These are phyloP conservation scores for Microtus oregoni DNA, from an alignment of 2,113 vertebrate species.

Conservation along the genomic window DNA sequence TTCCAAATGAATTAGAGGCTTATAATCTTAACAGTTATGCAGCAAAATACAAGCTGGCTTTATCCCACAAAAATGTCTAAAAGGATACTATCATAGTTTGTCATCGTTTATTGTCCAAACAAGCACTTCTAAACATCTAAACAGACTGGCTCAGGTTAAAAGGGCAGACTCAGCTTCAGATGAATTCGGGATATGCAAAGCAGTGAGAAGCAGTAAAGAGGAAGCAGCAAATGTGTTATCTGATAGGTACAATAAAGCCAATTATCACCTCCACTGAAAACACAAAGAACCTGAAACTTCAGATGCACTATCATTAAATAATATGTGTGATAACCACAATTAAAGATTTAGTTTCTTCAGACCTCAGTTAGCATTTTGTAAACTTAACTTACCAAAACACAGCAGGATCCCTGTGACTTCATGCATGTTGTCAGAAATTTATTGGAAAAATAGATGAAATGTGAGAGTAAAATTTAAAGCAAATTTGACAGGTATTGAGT, in stretches of 20 bases:
- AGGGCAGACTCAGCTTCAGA: neutral
- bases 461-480: constrained; percentile 67
- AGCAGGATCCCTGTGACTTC: no score
- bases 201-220: constrained; percentile 31
- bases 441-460: constrained; percentile 72
- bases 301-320: constrained; percentile 50
- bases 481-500: constrained; percentile 67
- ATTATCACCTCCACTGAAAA: constrained; percentile 67
- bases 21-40: neutral
- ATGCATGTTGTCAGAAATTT: neutral
- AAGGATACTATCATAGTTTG: neutral
- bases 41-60: neutral
- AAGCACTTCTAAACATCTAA: constrained; percentile 10
- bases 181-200: constrained; percentile 3
- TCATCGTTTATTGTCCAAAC: neutral
- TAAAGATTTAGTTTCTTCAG: constrained; percentile 64
- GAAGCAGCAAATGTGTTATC: neutral
- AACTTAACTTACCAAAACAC: constrained; percentile 63
- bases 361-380: constrained; percentile 27
- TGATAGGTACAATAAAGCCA: constrained; percentile 16
- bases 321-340: constrained; percentile 51
- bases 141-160: neutral
- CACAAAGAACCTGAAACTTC: neutral
- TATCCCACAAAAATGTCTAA: neutral
- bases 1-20: neutral